Evolutionary conservation across 1,140 invertebrate genomes (phyloP).

Genomic region (Whitmania pigra): DNA sequence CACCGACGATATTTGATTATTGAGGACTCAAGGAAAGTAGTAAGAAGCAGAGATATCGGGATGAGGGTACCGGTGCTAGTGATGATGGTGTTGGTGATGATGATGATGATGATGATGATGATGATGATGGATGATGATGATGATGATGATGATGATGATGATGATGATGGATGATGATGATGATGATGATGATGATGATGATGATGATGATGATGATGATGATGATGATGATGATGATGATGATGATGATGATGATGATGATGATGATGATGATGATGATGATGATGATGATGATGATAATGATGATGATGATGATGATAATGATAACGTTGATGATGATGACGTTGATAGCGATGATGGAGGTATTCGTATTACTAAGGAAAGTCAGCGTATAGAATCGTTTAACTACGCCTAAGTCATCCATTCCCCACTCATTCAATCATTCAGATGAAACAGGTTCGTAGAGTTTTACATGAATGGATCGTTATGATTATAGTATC

Average conservation of each 20-base stretch:
- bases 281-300: background rate
- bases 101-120: background rate
- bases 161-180: constrained; percentile 4
- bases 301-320: background rate
- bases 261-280: background rate
- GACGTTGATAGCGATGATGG: background rate
- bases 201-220: background rate
- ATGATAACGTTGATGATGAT: background rate
- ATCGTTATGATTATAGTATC: too few relatives aligned
- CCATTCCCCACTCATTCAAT: too few relatives aligned
- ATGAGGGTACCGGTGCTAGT: background rate
- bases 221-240: background rate
- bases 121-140: background rate
- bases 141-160: background rate
- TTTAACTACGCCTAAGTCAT: too few relatives aligned
- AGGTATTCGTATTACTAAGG: background rate
- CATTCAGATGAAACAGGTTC: too few relatives aligned
- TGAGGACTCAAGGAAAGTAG: background rate
- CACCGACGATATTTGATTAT: too few relatives aligned
- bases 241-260: background rate
- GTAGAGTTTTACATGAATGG: too few relatives aligned
- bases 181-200: background rate
- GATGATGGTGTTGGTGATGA: background rate
- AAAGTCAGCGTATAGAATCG: background rate
- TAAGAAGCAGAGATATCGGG: background rate